Evolutionary conservation across 2,113 vertebrate species (phyloP), one percentile per base, ranked within the genome.

Genomic region (Sardina pilchardus): DNA sequence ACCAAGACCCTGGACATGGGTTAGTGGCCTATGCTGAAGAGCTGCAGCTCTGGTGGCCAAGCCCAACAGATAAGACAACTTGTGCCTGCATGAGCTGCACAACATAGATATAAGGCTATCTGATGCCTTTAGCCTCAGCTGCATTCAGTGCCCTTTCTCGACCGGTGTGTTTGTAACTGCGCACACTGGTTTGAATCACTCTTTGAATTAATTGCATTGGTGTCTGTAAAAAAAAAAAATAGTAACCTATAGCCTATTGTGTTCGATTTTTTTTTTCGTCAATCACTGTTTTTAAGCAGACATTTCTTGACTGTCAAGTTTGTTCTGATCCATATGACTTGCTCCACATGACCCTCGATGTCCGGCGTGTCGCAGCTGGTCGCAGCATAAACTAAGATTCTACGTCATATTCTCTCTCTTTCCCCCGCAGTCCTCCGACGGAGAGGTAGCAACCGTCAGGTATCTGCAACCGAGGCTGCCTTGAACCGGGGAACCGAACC

Each of bases 351-450:
- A 90, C 90, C 83, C 67, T 81, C 47, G 47, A 47, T 63, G 56
- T 83, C 47, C 88, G 42, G 83, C 82, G 50, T 86, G 87, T 47
- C 84, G n/a, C 90, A 86, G 88, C 86, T 90, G 89, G 84, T 81
- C 75, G 90, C 90, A 86, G 88, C 85, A 92, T 90, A 91, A 92
- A 90, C 87, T 81, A 34, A 85, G 86, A 86, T 39, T 81, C 78
- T 42, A 84, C 90, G 91, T 90, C 91, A 91, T 44, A 34, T 45
- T 89, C 84, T 85, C 84, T 83, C 91, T 89, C 88, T 91, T 89
- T 88, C 78, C 81, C 85, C 85, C 82, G 81, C 83, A 86, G 88
- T 86, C 85, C 87, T 88, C 87, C 82, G 87, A 81, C 83, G 82
- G 83, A 90, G 89, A 88, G 84, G 83, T 85, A 82, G n/a, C 85